Base-by-base conservation (phyloP, 2,888 invertebrate species). In the Drosophila melanosoma region DNA sequence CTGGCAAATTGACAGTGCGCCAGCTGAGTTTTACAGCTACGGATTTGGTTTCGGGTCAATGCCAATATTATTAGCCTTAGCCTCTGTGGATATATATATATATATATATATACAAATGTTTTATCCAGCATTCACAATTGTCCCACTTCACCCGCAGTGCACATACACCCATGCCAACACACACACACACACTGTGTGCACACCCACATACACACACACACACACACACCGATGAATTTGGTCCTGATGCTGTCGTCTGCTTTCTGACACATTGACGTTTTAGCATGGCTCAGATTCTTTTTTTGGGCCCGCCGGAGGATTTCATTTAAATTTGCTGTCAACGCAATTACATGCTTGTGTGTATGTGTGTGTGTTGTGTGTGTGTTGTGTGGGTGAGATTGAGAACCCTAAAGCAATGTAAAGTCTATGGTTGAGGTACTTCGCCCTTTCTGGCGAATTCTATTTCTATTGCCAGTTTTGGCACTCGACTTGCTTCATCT, bases 311-410 rank as follows among this genome's bases (percentile, higher is more conserved):
- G 38, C 35, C 40, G 64, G 70, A 73, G 88, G 76, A 89, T 87
- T 86, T 87, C 85, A 85, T 86, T 86, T 87, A 90, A 90, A 89
- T 90, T 91, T 90, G 86, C 89, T 91, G 90, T 87, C 82, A 87
- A 82, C 79, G 87, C 89, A 82, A 82, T 87, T 84, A 80, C 87
- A 84, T 84, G 81, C 77, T 79, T 74, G 64, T 73, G 54, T 54
- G 36, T 12, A 38, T 54, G 71, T 32, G 42, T 51, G 48, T 23
- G 40, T 53, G 38, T 38, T 33, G 38, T 51, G 23, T 53, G 38
- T 38, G 32, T 42, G 45, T 42, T 29, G 36, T 29, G 38, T 35
- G 42, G 51, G 54, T 54, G 38, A 45, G 52, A 52, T 26, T 40
- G 33, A 33, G 59, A 49, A 49, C 40, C 67, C 58, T 49, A 17